Base-by-base conservation (phyloP, 1,140 invertebrate species). In the Pissodes strobi region DNA sequence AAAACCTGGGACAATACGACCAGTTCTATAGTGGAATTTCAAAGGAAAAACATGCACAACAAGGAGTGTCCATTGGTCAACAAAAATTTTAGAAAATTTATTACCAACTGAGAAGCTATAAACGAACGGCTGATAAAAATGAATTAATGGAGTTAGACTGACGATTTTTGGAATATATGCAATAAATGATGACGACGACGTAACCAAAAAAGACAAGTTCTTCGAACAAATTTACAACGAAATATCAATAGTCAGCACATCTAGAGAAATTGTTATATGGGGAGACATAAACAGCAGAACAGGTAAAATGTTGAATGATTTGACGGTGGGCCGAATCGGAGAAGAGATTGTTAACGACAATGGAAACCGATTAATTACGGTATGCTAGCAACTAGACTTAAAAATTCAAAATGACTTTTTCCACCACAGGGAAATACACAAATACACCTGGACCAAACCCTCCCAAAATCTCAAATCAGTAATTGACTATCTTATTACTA, bases 11-110 rank as follows among this genome's bases (percentile, higher is more conserved):
- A 27, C 12, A 61, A 13, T 61, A 52, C 19, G 46, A 61, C 37
- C 58, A 61, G 23, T 52, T 61, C 22, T 61, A 61, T 18, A 61
- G 58, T 45, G 45, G 58, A 38, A 46, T 59, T 21, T 8, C 56
- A 18, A 59, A 59, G 38, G 56, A 59, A 6, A 59, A 48, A 3
- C 5, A 39, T 10, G 56, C 56, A 3, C 8, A 48, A 48, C 23
- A 59, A 27, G 56, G 56, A 12, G 39, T 59, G 22, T 59, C 56
- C n/a, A 57, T 57, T 6, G 18, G 13, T 19, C 5, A 13, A 19
- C 41, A 5, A 12, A 25, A 52, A 23, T 12, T 6, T 25, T 9
- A 27, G 49, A 27, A 27, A 2, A 6, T 18, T n/a, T n/a, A n/a
- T n/a, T n/a, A n/a, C n/a, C n/a, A n/a, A n/a, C n/a, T n/a, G n/a